Evolutionary conservation across 1,140 invertebrate species (phyloP), one percentile per base, ranked within the genome.

Genomic region (Drosophila eugracilis): DNA sequence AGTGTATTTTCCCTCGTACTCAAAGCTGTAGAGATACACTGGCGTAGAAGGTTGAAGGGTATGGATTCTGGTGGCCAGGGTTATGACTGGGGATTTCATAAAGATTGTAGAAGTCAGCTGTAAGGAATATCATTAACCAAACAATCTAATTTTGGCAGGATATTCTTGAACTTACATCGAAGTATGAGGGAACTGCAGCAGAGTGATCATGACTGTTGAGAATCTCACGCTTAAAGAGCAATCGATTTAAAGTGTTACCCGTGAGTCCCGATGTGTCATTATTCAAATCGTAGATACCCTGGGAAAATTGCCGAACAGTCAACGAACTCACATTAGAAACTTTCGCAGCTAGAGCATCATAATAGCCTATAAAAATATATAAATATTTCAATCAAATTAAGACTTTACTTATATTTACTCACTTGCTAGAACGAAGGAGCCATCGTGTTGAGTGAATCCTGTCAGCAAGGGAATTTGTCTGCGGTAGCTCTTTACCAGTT

Each of bases 361-460:
- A 91, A 28, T 73, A 71, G 4, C 50, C 89, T 91, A 5, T 1
- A 66, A 44, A 19, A 14, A 19, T 7, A 7, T 24, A 50, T 21
- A 0, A 21, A 14, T 30, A 9, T 45, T 48, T n/a, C 7, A 1
- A 2, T 7, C 3, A n/a, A 30, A 9, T 49, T 1, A 32, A 5
- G 17, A 19, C 3, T 14, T 2, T 3, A 30, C 1, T 5, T 22
- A 15, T 21, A n/a, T 2, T n/a, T 4, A 80, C 73, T 65, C 37
- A 91, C 90, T 66, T 45, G 86, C 86, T 34, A 91, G 30, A 5
- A 86, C 69, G 55, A 91, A 91, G 3, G 84, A 75, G 4, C 91
- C 91, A 59, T 91, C 91, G 45, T 91, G 86, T 45, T 91, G 73
- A 1, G 91, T 91, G 12, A 90, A 88, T 5, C 91, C 91, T 4